Evolutionary conservation across 2,797 vertebrate species (phyloP).

Genomic region (Xenentodon cancila): DNA sequence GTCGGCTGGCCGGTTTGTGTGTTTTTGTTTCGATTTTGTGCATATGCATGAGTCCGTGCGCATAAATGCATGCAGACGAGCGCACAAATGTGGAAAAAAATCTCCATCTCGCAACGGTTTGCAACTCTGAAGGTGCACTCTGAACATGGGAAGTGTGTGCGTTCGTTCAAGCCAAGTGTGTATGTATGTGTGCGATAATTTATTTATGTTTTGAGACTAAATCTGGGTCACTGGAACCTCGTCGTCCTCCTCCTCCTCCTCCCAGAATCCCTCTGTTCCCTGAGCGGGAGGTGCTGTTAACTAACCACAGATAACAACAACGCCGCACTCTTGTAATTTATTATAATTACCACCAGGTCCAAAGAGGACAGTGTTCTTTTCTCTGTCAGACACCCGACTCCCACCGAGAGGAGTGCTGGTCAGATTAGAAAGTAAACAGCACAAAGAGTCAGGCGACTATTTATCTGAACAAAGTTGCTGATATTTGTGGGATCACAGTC

Average conservation of each 20-base stretch:
- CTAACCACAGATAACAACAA: slow-evolving; percentile 86
- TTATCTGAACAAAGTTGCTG: slow-evolving; percentile 31
- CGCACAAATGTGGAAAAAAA: slow-evolving; percentile 16
- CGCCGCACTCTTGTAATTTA: slow-evolving; percentile 86
- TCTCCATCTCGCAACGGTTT: slow-evolving; percentile 52
- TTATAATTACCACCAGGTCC: slow-evolving; percentile 90
- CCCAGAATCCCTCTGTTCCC: slow-evolving; percentile 48
- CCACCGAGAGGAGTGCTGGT: slow-evolving; percentile 30
- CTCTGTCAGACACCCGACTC: slow-evolving; percentile 70
- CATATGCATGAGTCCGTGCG: slow-evolving; percentile 29
- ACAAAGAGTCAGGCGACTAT: slow-evolving; percentile 31
- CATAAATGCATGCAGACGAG: slow-evolving; percentile 22
- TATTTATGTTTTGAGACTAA: slow-evolving; percentile 84
- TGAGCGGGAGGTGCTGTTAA: slow-evolving; percentile 71
- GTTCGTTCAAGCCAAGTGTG: slow-evolving; percentile 7
- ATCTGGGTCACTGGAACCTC: slow-evolving; percentile 86
- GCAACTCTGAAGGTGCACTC: slow-evolving; percentile 74
- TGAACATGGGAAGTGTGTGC: slow-evolving; percentile 42
- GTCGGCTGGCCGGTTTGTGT: not conserved
- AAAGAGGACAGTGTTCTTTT: slow-evolving; percentile 82
- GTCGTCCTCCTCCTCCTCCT: slow-evolving; percentile 37
- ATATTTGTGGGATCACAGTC: slow-evolving; percentile 14
- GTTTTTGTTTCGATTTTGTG: slow-evolving; percentile 22
- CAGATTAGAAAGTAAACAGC: slow-evolving; percentile 60
- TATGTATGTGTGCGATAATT: slow-evolving; percentile 72